Conservation (phyloP, 2,113 vertebrate species). For the Pardalotus punctatus region DNA sequence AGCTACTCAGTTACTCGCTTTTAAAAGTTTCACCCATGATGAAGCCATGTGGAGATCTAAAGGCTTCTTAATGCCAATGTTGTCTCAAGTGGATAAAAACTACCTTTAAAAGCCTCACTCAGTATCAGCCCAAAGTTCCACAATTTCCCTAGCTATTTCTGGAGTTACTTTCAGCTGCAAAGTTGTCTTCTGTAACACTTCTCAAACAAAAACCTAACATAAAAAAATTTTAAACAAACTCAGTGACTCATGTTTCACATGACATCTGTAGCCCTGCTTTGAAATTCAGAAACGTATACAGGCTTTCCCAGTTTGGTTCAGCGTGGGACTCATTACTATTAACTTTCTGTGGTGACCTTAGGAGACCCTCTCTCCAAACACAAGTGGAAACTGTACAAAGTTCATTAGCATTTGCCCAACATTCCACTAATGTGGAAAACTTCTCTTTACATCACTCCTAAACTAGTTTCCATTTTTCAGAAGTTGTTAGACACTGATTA, state of each 20-base stretch:
- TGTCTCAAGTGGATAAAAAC: background rate
- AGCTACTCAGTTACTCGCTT: background rate
- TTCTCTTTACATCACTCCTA: slow-evolving; percentile 35
- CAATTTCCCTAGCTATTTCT: background rate
- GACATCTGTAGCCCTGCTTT: background rate
- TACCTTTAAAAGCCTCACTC: background rate
- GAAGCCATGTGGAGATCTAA: background rate
- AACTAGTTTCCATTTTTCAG: slow-evolving; percentile 61
- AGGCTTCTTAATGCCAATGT: background rate
- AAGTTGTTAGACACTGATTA: slow-evolving; percentile 52
- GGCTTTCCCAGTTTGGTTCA: background rate
- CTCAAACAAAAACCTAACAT: background rate
- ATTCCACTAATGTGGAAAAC: slow-evolving; percentile 56
- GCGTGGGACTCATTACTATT: background rate
- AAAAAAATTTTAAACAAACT: background rate
- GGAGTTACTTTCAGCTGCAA: background rate
- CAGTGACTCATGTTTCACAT: background rate
- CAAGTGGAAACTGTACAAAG: slow-evolving; percentile 48
- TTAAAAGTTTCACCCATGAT: background rate
- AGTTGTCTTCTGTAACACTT: background rate
- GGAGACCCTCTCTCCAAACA: slow-evolving; percentile 21
- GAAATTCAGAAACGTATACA: background rate
- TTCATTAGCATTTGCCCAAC: slow-evolving; percentile 43
- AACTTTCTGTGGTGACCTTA: slow-evolving; percentile 27
- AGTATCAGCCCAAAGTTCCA: background rate